phyloP scores from a whole-genome alignment of 2,113 vertebrate species.

The Stercorarius parasiticus region DNA sequence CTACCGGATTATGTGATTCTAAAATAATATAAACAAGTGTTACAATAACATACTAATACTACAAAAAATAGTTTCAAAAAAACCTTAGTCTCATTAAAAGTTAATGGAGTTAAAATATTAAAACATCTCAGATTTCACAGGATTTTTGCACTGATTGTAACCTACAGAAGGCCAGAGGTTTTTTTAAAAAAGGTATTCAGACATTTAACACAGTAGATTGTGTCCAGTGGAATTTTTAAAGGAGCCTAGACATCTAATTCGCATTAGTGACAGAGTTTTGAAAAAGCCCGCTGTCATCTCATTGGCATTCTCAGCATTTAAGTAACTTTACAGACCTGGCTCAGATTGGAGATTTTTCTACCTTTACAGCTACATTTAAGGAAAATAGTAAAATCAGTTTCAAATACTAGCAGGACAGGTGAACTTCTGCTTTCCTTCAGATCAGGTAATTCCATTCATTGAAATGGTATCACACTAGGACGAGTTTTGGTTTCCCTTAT shows the following conservation, averaged over 20 bases:
- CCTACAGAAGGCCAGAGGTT: not conserved
- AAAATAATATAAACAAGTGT: not conserved
- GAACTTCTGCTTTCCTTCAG: not conserved
- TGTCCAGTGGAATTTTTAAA: not conserved
- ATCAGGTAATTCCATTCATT: not conserved
- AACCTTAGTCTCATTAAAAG: not conserved
- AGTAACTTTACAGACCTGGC: not conserved
- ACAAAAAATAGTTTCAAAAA: not conserved
- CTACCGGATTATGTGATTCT: not conserved
- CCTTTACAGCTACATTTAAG: not conserved
- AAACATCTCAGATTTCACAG: not conserved
- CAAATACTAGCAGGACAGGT: not conserved
- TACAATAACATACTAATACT: not conserved
- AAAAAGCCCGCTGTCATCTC: not conserved
- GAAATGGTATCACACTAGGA: not conserved
- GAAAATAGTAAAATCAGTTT: not conserved
- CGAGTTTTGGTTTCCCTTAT: not conserved
- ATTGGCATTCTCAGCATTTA: not conserved
- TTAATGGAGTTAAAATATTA: not conserved
- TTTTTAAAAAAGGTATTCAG: not conserved
- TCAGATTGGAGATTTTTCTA: not conserved
- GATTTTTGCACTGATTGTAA: not conserved
- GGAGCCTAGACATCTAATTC: not conserved
- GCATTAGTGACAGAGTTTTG: not conserved
- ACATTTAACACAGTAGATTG: not conserved